A percentile compares a stretch with the other conserved stretches of the same genome.
phyloP scores from a whole-genome alignment of 1,140 invertebrate species.

The Diabrotica virgifera region DNA sequence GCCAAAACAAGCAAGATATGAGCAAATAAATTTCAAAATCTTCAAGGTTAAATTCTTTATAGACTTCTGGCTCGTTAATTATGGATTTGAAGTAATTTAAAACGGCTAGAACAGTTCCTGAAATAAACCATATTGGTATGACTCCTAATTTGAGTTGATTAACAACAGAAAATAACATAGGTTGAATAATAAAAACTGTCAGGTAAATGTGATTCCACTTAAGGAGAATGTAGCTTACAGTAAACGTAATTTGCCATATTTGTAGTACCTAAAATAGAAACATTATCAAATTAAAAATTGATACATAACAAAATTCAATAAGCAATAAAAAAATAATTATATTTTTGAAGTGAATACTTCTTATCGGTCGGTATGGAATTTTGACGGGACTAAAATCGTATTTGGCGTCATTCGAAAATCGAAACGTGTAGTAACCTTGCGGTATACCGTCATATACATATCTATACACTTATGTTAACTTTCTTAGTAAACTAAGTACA shows the following conservation, averaged over 20 bases:
- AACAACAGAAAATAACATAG: constrained; percentile 33
- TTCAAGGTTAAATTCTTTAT: constrained; percentile 21
- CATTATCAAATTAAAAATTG: background rate
- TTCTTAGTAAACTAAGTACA: too few species aligned
- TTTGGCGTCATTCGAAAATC: too few species aligned
- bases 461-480: too few species aligned
- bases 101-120: constrained; percentile 25
- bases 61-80: constrained; percentile 22
- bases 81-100: constrained; percentile 32
- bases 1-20: constrained; percentile 40
- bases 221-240: constrained; percentile 26
- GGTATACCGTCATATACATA: too few species aligned
- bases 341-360: too few species aligned
- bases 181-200: constrained; percentile 34
- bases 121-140: constrained; percentile 32
- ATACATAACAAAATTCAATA: background rate
- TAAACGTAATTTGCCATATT: constrained; percentile 30
- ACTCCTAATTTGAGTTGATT: constrained; percentile 21
- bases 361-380: too few species aligned
- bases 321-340: too few species aligned
- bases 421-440: too few species aligned
- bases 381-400: too few species aligned
- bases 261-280: constrained; percentile 26
- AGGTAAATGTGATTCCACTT: constrained; percentile 24
- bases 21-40: constrained; percentile 30